These are phyloP conservation scores for Capromys pilorides DNA, from an alignment of 2,797 vertebrate species.

Conservation along the genomic window DNA sequence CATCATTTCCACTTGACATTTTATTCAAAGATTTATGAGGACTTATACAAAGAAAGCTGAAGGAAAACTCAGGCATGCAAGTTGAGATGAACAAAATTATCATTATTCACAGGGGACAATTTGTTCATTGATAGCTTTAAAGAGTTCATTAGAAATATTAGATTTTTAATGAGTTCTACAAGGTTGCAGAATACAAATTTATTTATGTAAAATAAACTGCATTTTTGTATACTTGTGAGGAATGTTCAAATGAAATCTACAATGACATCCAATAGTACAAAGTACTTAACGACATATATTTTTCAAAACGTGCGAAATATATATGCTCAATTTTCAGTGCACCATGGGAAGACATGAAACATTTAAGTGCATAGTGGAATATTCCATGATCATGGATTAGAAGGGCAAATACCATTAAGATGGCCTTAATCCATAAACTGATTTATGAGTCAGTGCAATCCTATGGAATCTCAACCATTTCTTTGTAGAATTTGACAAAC, in stretches of 20 bases:
- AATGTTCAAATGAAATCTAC: constrained; percentile 22
- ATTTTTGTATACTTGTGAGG: neutral
- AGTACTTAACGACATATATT: neutral
- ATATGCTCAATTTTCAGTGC: neutral
- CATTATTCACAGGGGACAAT: neutral
- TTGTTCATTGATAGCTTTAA: neutral
- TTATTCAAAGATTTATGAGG: neutral
- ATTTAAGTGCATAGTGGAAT: neutral
- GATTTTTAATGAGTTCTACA: neutral
- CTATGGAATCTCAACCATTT: neutral
- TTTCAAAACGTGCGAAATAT: neutral
- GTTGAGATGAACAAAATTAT: neutral
- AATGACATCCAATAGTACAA: neutral
- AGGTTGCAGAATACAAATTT: neutral
- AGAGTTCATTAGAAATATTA: neutral
- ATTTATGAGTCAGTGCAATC: neutral
- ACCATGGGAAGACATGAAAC: neutral
- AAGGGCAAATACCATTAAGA: neutral
- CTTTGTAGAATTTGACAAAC: neutral
- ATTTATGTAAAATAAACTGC: constrained; percentile 32
- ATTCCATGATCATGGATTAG: neutral
- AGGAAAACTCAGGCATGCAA: neutral
- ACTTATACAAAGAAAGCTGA: neutral
- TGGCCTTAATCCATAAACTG: neutral
- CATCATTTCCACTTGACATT: neutral